Conservation (phyloP, 1,140 invertebrate species). For the Procambarus virginalis region DNA sequence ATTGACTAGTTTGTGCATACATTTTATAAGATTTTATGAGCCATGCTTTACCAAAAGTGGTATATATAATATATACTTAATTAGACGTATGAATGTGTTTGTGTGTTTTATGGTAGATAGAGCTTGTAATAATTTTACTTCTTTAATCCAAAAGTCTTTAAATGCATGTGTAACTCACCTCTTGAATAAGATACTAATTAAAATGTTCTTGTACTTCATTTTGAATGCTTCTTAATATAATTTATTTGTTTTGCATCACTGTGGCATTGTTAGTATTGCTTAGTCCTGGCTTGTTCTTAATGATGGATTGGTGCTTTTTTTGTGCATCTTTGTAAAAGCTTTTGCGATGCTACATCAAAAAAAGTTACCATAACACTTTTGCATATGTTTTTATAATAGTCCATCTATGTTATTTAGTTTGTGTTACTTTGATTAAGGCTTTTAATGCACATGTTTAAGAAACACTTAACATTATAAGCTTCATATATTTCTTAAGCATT, state of each 20-base stretch:
- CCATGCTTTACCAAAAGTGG: not conserved
- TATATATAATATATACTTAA: not conserved
- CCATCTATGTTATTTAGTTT: not conserved
- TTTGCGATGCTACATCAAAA: not conserved
- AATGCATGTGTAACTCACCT: not conserved
- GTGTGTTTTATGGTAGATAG: not conserved
- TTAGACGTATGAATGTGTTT: not conserved
- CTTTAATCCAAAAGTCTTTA: not conserved
- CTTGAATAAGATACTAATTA: not conserved
- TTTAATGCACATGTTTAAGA: conserved; percentile 12
- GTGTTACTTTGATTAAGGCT: not conserved
- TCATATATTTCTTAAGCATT: not conserved
- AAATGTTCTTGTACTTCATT: not conserved
- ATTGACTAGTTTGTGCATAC: not conserved
- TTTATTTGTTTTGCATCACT: not conserved
- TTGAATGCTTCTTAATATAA: not conserved
- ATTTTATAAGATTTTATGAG: not conserved
- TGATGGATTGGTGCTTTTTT: conserved; percentile 10
- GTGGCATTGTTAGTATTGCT: not conserved
- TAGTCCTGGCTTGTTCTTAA: conserved; percentile 12
- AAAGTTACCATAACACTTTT: not conserved
- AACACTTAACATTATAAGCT: not conserved
- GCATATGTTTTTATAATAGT: not conserved
- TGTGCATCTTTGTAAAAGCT: not conserved
- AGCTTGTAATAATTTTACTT: not conserved